These are phyloP conservation scores for Ecdyonurus torrentis DNA, from an alignment of 2,888 invertebrate genomes.

Conservation along the genomic window DNA sequence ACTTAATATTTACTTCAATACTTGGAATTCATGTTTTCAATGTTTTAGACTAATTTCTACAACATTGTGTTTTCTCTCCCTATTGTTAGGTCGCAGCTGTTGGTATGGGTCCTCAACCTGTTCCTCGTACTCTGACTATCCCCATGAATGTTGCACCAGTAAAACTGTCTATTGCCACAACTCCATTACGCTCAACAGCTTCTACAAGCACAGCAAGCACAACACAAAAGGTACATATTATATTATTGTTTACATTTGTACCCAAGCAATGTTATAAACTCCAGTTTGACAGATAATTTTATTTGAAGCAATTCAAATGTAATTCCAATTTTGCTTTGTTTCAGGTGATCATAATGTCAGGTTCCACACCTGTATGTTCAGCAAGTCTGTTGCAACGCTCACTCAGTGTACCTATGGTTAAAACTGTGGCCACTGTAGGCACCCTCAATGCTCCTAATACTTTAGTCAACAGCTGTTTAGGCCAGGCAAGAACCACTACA, in stretches of 20 bases:
- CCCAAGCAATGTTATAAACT: not conserved
- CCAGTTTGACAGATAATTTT: not conserved
- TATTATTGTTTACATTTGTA: not conserved
- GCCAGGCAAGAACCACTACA: too few species aligned
- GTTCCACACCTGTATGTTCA: slow-evolving; percentile 11
- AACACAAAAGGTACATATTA: slow-evolving; percentile 11
- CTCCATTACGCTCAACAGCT: slow-evolving; percentile 10
- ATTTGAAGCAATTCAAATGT: not conserved
- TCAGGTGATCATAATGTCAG: slow-evolving; percentile 14
- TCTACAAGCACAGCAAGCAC: slow-evolving; percentile 10
- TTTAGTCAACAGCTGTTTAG: too few species aligned
- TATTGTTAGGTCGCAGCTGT: not conserved
- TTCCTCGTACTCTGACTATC: slow-evolving; percentile 8
- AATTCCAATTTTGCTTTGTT: not conserved
- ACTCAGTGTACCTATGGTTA: slow-evolving; percentile 14
- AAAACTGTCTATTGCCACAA: slow-evolving; percentile 11
- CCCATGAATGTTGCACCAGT: slow-evolving; percentile 11
- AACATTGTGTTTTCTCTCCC: too few species aligned
- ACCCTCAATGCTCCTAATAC: not conserved
- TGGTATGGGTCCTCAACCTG: not conserved
- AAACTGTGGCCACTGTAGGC: slow-evolving; percentile 8
- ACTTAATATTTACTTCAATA: too few species aligned
- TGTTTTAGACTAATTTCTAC: too few species aligned
- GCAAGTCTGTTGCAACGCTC: slow-evolving; percentile 14
- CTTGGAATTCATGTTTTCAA: too few species aligned